Evolutionary conservation across 2,113 vertebrate species (phyloP).

Genomic region (Pollachius pollachius): DNA sequence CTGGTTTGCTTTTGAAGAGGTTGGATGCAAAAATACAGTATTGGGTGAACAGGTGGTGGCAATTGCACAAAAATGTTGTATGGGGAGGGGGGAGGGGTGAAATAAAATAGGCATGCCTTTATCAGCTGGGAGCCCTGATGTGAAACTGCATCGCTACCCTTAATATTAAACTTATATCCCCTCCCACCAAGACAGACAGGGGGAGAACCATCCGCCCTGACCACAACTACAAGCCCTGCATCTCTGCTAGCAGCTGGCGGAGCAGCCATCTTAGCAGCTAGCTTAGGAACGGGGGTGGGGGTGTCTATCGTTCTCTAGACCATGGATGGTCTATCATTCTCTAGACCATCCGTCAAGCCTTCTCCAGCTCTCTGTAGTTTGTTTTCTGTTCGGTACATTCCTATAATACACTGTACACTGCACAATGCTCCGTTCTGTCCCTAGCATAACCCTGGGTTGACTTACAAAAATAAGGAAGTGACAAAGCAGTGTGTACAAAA

Average conservation of each 20-base stretch:
- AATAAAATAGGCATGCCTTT: conserved; percentile 24
- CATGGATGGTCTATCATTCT: conserved; percentile 22
- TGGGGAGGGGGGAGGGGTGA: conserved; percentile 22
- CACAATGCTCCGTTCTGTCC: conserved; percentile 41
- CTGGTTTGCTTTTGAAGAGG: conserved; percentile 40
- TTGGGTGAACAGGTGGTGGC: conserved; percentile 50
- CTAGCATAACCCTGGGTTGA: conserved; percentile 59
- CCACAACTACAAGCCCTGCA: conserved; percentile 15
- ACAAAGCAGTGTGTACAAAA: conserved; percentile 70
- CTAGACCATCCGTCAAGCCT: conserved; percentile 13
- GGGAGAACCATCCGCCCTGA: not conserved
- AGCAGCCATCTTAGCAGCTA: no score
- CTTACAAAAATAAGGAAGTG: conserved; percentile 71
- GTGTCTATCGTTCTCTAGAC: not conserved
- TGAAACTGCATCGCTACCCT: conserved; percentile 33
- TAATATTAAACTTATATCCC: conserved; percentile 28
- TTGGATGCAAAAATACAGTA: conserved; percentile 46
- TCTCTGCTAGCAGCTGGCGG: conserved; percentile 25
- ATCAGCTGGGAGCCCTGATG: conserved; percentile 22
- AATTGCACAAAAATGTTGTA: not conserved
- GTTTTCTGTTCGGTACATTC: conserved; percentile 57
- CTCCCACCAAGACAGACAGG: conserved; percentile 14
- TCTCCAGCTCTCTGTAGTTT: conserved; percentile 31
- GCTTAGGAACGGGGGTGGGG: conserved; percentile 14
- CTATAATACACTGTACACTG: conserved; percentile 44